Base-by-base conservation (phyloP, 2,113 vertebrate genomes). In the Corythaeola cristata region DNA sequence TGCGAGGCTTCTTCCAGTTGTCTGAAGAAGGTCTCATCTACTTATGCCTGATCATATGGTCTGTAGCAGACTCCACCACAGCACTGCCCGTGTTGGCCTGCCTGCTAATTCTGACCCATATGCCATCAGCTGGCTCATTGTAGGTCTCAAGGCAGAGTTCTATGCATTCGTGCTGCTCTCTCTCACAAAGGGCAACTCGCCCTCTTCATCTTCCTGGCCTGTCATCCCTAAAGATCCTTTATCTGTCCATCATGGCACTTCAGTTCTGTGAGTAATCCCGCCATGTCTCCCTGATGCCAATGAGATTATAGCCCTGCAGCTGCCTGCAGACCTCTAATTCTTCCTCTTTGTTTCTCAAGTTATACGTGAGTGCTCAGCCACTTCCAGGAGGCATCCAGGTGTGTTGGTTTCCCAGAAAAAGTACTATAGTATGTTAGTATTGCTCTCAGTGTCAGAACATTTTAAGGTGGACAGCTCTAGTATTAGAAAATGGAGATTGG, bases 171-270 rank as follows among this genome's bases (percentile, higher is more conserved):
- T 58, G 35, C 44, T 58, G 20, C 33, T 39, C 39, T 39, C 37
- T 66, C 20, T 53, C 37, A 39, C 4, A 4, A 59, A 44, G 15
- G 58, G 24, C 47, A 63, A 5, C 39, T 62, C 16, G 16, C 8
- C 6, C 21, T 35, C 26, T 72, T 83, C 28, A 37, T n/a, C 27
- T 45, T 83, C 33, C 33, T 39, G 9, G 12, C 16, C 41, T 50
- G 33, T 45, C 41, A 39, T 77, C 32, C 55, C 44, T 72, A 35
- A 64, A 66, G 16, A 64, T 17, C 52, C 58, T 41, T 8, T 27
- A 59, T 27, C 58, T 2, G 0, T 78, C 79, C 52, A 23, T 53
- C n/a, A 21, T 0, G 2, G 24, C n/a, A 32, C 37, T 66, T 24
- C 44, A 19, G 41, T 53, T 52, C 77, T 27, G 26, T 59, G 52